A percentile compares a stretch with the other conserved stretches of the same genome.
Evolutionary conservation across 2,888 invertebrate genomes (phyloP).

Genomic region (Thymelicus sylvestris): DNA sequence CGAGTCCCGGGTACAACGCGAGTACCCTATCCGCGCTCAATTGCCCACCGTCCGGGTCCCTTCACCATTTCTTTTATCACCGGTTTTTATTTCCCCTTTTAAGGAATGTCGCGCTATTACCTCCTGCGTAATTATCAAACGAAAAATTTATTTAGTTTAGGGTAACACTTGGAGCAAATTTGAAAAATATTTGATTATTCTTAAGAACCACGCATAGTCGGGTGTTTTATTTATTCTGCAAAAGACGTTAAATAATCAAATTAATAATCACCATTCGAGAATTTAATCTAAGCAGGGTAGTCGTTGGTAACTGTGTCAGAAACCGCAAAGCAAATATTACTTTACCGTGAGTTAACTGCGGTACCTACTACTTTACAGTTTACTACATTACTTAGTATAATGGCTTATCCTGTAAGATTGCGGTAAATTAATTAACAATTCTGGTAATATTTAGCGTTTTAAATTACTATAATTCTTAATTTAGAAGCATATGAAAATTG

Average conservation of each 20-base stretch:
- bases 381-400: background rate
- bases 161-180: constrained; percentile 43
- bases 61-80: constrained; percentile 78
- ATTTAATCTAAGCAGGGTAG: background rate
- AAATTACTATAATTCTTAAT: background rate
- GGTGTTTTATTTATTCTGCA: too few relatives aligned
- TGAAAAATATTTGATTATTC: constrained; percentile 13
- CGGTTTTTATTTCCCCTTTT: constrained; percentile 65
- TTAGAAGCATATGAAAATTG: too few relatives aligned
- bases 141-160: constrained; percentile 57
- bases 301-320: background rate
- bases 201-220: background rate
- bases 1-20: constrained; percentile 50
- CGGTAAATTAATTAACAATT: background rate
- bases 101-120: constrained; percentile 66
- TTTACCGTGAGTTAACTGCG: constrained; percentile 13
- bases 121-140: constrained; percentile 66
- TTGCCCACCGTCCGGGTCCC: constrained; percentile 77
- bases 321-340: constrained; percentile 36
- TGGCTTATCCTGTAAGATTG: background rate
- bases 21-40: constrained; percentile 76
- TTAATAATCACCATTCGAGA: background rate
- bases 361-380: background rate
- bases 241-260: background rate
- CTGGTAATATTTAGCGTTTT: background rate